These are phyloP conservation scores for Fulmarus glacialis DNA, from an alignment of 2,113 vertebrate genomes.

Conservation along the genomic window DNA sequence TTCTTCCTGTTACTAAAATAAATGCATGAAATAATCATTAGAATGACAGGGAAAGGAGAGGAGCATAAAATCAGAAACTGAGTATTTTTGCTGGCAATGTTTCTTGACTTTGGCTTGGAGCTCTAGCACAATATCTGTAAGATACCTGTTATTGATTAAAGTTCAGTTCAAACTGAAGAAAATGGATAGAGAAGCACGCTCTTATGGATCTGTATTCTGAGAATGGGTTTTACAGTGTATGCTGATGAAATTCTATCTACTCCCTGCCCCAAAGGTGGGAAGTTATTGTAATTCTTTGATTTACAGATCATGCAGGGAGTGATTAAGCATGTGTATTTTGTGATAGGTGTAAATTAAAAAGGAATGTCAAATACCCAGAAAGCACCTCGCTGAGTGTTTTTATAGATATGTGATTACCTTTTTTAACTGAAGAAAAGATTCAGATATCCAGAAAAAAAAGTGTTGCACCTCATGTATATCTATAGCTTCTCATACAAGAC, in stretches of 20 bases:
- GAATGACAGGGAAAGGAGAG: not conserved
- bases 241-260: not conserved
- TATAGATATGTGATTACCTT: not conserved
- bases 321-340: not conserved
- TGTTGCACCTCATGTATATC: not conserved
- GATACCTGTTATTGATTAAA: not conserved
- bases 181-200: not conserved
- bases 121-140: not conserved
- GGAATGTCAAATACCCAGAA: not conserved
- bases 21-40: not conserved
- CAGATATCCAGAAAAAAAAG: not conserved
- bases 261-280: not conserved
- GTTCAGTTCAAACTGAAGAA: not conserved
- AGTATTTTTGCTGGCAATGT: not conserved
- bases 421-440: not conserved
- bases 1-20: not conserved
- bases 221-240: not conserved
- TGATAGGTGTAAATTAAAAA: constrained; percentile 1
- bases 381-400: not conserved
- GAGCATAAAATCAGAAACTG: not conserved
- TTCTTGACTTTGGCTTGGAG: not conserved
- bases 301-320: not conserved
- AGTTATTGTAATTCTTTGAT: not conserved
- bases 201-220: not conserved
- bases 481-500: not conserved